A percentile compares a stretch with the other conserved stretches of the same genome.
phyloP scores from a whole-genome alignment of 2,797 vertebrate genomes.

The Nannoperca obscura region DNA sequence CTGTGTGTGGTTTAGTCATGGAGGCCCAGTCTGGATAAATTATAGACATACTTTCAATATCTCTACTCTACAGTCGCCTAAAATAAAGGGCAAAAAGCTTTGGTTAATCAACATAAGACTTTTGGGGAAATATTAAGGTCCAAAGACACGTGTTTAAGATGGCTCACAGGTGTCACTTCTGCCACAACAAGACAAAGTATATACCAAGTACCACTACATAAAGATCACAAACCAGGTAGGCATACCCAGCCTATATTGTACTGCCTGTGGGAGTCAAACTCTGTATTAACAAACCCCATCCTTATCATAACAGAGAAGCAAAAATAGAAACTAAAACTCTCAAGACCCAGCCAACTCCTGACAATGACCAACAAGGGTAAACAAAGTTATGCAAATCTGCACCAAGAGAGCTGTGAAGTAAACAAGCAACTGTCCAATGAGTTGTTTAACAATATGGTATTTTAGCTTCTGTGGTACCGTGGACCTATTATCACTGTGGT shows the following conservation, averaged over 20 bases:
- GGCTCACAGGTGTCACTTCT: slow-evolving; percentile 58
- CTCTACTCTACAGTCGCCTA: slow-evolving; percentile 49
- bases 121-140: slow-evolving; percentile 61
- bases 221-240: slow-evolving; percentile 55
- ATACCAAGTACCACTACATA: slow-evolving; percentile 62
- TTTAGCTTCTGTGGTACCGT: slow-evolving; percentile 64
- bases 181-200: slow-evolving; percentile 55
- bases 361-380: slow-evolving; percentile 65
- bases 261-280: slow-evolving; percentile 54
- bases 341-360: slow-evolving; percentile 56
- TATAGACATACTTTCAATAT: slow-evolving; percentile 59
- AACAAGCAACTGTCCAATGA: slow-evolving; percentile 73
- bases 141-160: slow-evolving; percentile 57
- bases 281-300: slow-evolving; percentile 62
- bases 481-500: slow-evolving; percentile 61
- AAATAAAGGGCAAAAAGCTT: slow-evolving; percentile 62
- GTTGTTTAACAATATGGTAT: slow-evolving; percentile 65
- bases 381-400: slow-evolving; percentile 71
- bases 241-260: slow-evolving; percentile 49
- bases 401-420: slow-evolving; percentile 72
- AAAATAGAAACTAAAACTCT: slow-evolving; percentile 62
- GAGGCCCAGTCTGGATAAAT: slow-evolving; percentile 67
- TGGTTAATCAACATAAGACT: slow-evolving; percentile 72
- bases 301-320: slow-evolving; percentile 49
- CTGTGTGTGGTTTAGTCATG: slow-evolving; percentile 67